Percentiles rank a stretch among this genome's conserved stretches.
Evolutionary conservation across 2,113 vertebrate species (phyloP).

Genomic region (Glaucidium brasilianum): DNA sequence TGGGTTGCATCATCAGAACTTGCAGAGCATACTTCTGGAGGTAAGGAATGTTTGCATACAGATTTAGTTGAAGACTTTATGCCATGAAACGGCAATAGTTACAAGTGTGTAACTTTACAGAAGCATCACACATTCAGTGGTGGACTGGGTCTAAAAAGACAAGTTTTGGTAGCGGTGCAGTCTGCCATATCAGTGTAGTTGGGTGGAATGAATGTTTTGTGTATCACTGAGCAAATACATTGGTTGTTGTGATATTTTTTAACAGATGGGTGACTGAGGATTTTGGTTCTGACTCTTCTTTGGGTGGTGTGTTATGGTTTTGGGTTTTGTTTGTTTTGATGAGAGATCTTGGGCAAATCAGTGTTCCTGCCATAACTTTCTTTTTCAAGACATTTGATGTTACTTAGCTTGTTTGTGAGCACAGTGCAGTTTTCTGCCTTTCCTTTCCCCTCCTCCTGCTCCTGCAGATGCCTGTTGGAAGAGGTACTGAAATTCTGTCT

Average conservation of each 20-base stretch:
- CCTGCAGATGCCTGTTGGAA: not conserved
- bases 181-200: not conserved
- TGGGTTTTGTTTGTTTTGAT: not conserved
- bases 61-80: not conserved
- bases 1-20: not conserved
- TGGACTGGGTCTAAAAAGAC: not conserved
- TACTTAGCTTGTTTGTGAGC: not conserved
- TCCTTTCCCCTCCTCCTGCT: not conserved
- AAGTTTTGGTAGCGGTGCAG: not conserved
- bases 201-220: not conserved
- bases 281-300: not conserved
- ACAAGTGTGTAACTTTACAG: not conserved
- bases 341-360: not conserved
- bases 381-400: not conserved
- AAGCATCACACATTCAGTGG: not conserved
- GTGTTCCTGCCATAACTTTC: not conserved
- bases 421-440: rapidly evolving
- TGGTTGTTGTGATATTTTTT: not conserved
- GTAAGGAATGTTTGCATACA: not conserved
- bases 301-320: not conserved
- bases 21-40: not conserved
- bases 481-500: not conserved
- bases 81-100: not conserved
- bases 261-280: not conserved
- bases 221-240: not conserved